phyloP scores from a whole-genome alignment of 2,113 vertebrate genomes.

The Cyanocitta stelleri region DNA sequence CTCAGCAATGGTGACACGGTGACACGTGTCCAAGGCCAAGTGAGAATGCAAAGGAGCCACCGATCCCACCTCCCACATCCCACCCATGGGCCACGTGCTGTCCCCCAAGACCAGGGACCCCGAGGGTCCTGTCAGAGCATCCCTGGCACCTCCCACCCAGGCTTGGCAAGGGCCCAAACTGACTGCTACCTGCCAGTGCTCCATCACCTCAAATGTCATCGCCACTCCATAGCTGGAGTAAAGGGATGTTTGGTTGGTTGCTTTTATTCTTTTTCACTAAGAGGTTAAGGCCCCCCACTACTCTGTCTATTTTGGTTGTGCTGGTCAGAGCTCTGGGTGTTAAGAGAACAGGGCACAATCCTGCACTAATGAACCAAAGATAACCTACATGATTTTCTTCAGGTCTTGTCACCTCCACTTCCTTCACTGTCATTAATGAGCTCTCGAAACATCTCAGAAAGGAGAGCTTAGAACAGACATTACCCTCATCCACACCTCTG shows the following conservation, averaged over 20 bases:
- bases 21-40: background rate
- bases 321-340: background rate
- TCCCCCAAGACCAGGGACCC: fast-evolving
- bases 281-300: background rate
- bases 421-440: background rate
- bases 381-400: background rate
- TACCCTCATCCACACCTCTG: background rate
- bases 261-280: background rate
- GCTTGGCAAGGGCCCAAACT: background rate
- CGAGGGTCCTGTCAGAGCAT: background rate
- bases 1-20: background rate
- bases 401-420: background rate
- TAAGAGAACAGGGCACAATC: background rate
- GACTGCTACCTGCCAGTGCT: background rate
- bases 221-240: background rate
- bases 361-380: background rate
- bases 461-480: background rate
- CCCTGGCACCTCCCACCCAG: background rate
- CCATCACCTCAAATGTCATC: fast-evolving
- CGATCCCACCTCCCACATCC: background rate
- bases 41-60: fast-evolving
- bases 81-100: fast-evolving
- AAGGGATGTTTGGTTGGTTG: background rate
- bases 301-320: background rate
- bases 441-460: background rate